These are phyloP conservation scores for Phasia obesa DNA, from an alignment of 2,888 invertebrate species.

Conservation along the genomic window DNA sequence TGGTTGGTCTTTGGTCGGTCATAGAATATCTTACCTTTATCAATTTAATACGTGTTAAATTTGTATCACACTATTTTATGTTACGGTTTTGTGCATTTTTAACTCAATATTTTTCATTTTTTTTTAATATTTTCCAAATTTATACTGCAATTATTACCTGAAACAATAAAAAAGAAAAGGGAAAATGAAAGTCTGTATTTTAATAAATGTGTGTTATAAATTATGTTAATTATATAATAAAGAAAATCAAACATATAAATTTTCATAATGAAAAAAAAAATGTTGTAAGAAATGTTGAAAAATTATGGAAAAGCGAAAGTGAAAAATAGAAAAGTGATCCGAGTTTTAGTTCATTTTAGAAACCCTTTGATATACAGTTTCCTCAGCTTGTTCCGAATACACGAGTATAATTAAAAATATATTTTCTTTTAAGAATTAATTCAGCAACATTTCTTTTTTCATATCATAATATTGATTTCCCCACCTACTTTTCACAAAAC, in stretches of 20 bases:
- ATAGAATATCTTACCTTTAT: conserved; percentile 53
- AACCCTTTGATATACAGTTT: no score
- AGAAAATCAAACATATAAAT: background rate
- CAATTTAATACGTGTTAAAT: conserved; percentile 28
- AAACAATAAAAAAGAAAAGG: conserved; percentile 43
- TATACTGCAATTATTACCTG: conserved; percentile 63
- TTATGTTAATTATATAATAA: background rate
- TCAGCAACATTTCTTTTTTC: no score
- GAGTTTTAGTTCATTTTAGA: no score
- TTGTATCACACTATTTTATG: conserved; percentile 14
- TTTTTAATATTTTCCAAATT: conserved; percentile 10
- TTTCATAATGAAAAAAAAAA: background rate
- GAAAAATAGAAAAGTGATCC: no score
- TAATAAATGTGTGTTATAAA: background rate
- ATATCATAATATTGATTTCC: no score
- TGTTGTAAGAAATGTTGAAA: background rate
- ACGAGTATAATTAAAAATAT: no score
- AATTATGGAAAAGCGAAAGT: background rate
- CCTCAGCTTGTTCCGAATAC: no score
- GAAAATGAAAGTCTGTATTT: background rate
- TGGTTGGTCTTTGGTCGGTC: background rate
- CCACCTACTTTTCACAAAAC: no score
- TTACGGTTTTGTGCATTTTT: conserved; percentile 38
- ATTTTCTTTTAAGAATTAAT: no score
- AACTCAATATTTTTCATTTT: conserved; percentile 1